phyloP scores from a whole-genome alignment of 2,113 vertebrate species.

The Mirounga angustirostris region DNA sequence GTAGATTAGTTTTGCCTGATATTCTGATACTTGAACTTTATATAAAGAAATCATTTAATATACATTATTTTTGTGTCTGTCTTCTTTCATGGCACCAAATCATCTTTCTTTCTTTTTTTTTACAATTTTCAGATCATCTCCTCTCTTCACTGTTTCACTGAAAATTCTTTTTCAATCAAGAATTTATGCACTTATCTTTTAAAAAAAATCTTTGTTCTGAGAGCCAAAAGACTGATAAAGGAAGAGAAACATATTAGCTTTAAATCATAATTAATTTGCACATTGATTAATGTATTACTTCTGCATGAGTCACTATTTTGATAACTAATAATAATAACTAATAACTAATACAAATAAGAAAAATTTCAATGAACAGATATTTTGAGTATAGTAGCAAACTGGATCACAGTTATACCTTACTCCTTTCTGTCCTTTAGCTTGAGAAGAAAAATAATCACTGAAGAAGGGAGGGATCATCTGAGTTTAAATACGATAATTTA shows the following conservation, averaged over 20 bases:
- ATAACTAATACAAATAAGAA: background rate
- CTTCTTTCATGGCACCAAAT: background rate
- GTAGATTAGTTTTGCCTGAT: background rate
- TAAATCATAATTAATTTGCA: conserved; percentile 25
- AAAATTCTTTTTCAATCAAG: background rate
- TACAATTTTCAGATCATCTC: background rate
- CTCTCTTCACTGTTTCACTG: background rate
- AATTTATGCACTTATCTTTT: background rate
- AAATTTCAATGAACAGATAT: background rate
- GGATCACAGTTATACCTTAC: background rate
- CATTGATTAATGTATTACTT: background rate
- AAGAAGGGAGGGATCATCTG: background rate
- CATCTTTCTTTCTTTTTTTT: background rate
- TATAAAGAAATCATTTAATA: background rate
- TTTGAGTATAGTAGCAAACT: background rate
- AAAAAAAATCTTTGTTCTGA: background rate
- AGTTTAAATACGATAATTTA: conserved; percentile 18
- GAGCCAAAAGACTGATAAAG: background rate
- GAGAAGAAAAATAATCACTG: background rate
- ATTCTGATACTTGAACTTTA: background rate
- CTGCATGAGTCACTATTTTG: background rate
- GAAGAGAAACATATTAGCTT: background rate
- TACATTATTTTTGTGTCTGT: background rate
- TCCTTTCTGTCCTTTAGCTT: background rate
- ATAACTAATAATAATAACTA: background rate